Evolutionary conservation across 2,113 vertebrate genomes (phyloP).

Genomic region (mouse (Mus musculus)): DNA sequence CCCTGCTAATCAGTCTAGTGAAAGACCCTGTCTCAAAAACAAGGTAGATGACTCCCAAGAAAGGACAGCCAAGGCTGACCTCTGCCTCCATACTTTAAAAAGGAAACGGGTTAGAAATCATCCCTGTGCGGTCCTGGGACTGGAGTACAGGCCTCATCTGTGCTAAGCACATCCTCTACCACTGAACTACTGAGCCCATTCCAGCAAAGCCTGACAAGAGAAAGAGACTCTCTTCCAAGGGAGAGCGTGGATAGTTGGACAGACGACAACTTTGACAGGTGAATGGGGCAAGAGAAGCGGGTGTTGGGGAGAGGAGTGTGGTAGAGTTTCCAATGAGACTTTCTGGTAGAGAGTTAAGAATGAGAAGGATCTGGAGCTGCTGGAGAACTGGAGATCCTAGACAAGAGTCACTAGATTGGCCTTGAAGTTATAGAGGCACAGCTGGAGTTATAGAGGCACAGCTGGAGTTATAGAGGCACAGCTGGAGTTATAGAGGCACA

Average conservation of each 20-base stretch:
- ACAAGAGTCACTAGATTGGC: neutral
- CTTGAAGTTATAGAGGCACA: neutral
- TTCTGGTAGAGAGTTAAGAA: neutral
- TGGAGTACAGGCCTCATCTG: neutral
- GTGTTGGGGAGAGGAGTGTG: neutral
- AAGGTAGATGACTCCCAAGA: neutral
- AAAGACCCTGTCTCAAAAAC: neutral
- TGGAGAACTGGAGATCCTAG: neutral
- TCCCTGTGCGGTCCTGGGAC: neutral
- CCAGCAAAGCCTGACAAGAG: neutral
- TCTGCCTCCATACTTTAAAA: neutral
- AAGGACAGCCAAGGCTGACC: neutral
- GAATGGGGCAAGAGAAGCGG: neutral
- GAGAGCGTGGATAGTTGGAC: neutral
- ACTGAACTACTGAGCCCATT: neutral
- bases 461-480: neutral
- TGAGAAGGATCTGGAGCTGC: neutral
- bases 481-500: neutral
- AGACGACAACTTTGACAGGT: neutral
- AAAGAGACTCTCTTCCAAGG: neutral
- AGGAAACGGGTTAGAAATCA: neutral
- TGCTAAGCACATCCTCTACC: neutral
- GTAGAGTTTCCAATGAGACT: neutral
- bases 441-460: no score
- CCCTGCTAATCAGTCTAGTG: neutral